These are phyloP conservation scores for Sepioteuthis lessoniana DNA, from an alignment of 2,888 invertebrate genomes.

Conservation along the genomic window DNA sequence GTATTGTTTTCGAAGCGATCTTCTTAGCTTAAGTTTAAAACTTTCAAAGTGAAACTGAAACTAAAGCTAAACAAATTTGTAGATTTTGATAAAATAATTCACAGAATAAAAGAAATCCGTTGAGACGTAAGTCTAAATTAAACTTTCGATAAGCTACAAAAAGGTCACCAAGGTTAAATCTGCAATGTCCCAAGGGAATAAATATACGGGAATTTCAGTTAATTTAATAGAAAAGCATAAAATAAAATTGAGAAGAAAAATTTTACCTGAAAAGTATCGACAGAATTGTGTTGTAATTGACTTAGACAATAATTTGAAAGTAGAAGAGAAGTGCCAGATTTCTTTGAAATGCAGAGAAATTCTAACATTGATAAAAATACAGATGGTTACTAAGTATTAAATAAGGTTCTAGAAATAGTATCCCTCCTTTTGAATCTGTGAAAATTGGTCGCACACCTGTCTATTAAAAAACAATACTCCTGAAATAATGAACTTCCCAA, in stretches of 20 bases:
- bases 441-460: background rate
- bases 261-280: background rate
- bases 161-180: background rate
- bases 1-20: too few relatives aligned
- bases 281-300: background rate
- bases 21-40: too few relatives aligned
- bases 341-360: background rate
- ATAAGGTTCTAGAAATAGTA: background rate
- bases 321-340: background rate
- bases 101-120: background rate
- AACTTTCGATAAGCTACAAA: background rate
- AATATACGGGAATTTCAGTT: background rate
- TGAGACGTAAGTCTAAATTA: background rate
- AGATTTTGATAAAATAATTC: background rate
- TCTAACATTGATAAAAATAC: background rate
- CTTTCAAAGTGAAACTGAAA: too few relatives aligned
- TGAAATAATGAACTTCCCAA: background rate
- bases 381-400: background rate
- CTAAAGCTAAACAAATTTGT: background rate
- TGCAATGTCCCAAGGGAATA: background rate
- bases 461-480: background rate
- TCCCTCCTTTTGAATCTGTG: background rate
- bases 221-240: background rate
- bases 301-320: background rate
- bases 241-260: background rate